Evolutionary conservation across 2,797 vertebrate species (phyloP).

Genomic region (Tragelaphus oryx): DNA sequence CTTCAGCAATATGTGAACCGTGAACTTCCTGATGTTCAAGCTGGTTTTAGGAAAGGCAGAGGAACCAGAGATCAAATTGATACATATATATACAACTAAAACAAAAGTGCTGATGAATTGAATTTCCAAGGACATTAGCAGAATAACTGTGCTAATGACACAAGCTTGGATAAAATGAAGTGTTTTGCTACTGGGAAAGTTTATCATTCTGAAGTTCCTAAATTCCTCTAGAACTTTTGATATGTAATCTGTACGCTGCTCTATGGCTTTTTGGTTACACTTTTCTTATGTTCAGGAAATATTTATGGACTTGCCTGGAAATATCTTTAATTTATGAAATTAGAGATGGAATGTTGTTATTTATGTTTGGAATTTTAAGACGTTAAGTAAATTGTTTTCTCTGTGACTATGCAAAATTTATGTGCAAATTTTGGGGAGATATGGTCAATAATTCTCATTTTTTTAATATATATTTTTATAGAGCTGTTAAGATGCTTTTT

Average conservation of each 20-base stretch:
- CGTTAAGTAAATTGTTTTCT: not conserved
- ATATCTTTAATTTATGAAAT: slow-evolving; percentile 13
- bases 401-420: not conserved
- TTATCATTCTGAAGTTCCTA: not conserved
- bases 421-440: not conserved
- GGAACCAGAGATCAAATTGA: not conserved
- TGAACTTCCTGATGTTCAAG: too few species aligned
- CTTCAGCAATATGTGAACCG: too few species aligned
- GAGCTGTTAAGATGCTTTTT: not conserved
- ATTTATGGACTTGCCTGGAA: not conserved
- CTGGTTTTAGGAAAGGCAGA: too few species aligned
- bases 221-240: not conserved
- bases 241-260: not conserved
- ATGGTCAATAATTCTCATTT: not conserved
- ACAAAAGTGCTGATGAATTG: not conserved
- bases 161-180: not conserved
- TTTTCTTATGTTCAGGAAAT: not conserved
- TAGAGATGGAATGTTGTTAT: slow-evolving; percentile 1
- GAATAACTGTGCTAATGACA: not conserved
- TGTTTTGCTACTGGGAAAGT: not conserved
- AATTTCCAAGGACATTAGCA: not conserved
- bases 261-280: not conserved
- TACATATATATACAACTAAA: not conserved
- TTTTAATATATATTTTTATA: not conserved
- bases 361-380: slow-evolving; percentile 40